Base-by-base conservation (phyloP, 2,888 invertebrate species). In the Chironomus riparius region DNA sequence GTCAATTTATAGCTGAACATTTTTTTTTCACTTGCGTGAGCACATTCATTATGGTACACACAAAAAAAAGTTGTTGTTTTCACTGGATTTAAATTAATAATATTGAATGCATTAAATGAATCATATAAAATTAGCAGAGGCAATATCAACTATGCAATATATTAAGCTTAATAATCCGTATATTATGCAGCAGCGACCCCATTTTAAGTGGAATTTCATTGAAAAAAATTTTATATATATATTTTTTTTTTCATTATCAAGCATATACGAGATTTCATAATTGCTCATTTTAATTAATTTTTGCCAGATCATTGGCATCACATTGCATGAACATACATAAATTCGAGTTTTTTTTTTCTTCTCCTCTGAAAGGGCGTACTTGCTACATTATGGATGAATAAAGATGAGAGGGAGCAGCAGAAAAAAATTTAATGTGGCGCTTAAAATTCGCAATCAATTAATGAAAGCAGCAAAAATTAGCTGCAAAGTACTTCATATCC, bases 231-330 rank as follows among this genome's bases (percentile, higher is more conserved):
- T 13, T 13, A 12, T 22, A 7, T 72, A n/a, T n/a, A n/a, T n/a
- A n/a, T 72, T 56, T 72, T 24, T 48, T 28, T 71, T 56, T 10
- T 38, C 10, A 18, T 56, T 56, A 56, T 56, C 56, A 18, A 56
- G 15, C 15, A 15, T 38, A 38, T 38, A 38, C 38, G 38, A 38
- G 10, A 15, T 15, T 56, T 56, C 65, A 28, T 21, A 73, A 47
- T 74, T 65, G 74, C 38, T 61, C 74, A 21, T 68, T 68, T 74
- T 74, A 74, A 74, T 74, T 74, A 74, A 74, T 74, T 74, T 74
- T 74, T 48, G 61, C 47, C 74, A 47, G 74, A 74, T 47, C 72
- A 72, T 15, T 72, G 72, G 24, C 13, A 72, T 72, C 56, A 72
- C 62, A 62, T 56, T 47, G 61, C 72, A 47, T 70, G 70, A 56